Base-by-base conservation (phyloP, 2,113 vertebrate genomes). In the Stercorarius parasiticus region DNA sequence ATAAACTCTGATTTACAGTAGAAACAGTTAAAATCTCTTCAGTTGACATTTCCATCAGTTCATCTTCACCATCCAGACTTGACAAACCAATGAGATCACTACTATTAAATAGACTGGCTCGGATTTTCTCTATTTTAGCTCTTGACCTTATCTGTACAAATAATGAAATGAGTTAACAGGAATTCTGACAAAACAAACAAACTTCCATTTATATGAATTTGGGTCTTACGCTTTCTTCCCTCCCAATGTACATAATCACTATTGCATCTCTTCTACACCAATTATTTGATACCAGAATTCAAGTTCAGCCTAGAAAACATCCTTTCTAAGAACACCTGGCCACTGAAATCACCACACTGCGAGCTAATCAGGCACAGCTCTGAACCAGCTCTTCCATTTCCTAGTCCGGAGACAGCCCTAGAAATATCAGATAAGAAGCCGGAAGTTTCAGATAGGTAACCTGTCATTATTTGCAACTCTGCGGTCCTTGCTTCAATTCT, bases 1-100 rank as follows among this genome's bases (percentile, higher is more conserved):
- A 99, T 85, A 99, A 96, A 93, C 99, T 99, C 98, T 99, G 99
- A 93, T 99, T 99, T 25, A 99, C 99, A 36, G 99, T 99, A 23
- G 99, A 99, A 32, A 99, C 99, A 0, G 99, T 99, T 82, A 99
- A 98, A 95, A 99, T 99, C 98, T 99, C 99, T 85, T 99, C 99
- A 9, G 99, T 99, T 34, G 99, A 99, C 98, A 99, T 98, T 94
- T 99, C 99, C 99, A 99, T 99, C 61, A 99, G 95, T 74, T 99
- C 99, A 66, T 99, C 99, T 96, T 99, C 99, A 43, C 99, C 99
- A 72, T 99, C 99, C 96, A 99, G 98, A 96, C 99, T 99, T 34
- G 99, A 99, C 88, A 99, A 95, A 34, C 99, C 99, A 97, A 99
- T 99, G 96, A 99, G 97, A 91, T 99, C 99, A 40, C 99, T 99